phyloP scores from a whole-genome alignment of 2,113 vertebrate genomes.

The Propithecus coquereli region DNA sequence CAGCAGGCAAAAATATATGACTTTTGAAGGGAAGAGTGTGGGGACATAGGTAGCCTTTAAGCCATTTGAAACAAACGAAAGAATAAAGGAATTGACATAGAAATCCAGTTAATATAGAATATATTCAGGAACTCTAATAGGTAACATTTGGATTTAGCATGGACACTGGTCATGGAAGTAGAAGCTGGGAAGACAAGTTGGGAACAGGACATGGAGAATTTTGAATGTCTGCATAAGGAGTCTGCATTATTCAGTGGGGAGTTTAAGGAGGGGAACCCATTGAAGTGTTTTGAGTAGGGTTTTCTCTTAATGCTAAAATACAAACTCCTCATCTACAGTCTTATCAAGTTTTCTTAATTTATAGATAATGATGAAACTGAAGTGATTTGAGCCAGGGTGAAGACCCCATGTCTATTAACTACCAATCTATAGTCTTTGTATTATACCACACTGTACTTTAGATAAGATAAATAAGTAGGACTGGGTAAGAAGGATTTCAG shows the following conservation, averaged over 20 bases:
- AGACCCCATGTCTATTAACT: not conserved
- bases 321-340: not conserved
- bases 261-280: not conserved
- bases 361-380: not conserved
- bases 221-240: not conserved
- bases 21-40: not conserved
- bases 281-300: not conserved
- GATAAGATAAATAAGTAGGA: not conserved
- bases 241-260: not conserved
- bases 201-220: not conserved
- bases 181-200: not conserved
- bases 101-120: not conserved
- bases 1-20: not conserved
- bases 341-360: not conserved
- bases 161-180: not conserved
- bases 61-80: not conserved
- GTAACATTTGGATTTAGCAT: not conserved
- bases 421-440: not conserved
- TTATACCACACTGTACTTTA: not conserved
- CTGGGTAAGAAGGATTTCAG: not conserved
- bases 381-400: not conserved
- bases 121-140: not conserved
- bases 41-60: not conserved
- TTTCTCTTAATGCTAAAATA: not conserved
- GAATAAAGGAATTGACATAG: not conserved